Base-by-base conservation (phyloP, 2,797 vertebrate species). In the Oreonectes daqikongensis region DNA sequence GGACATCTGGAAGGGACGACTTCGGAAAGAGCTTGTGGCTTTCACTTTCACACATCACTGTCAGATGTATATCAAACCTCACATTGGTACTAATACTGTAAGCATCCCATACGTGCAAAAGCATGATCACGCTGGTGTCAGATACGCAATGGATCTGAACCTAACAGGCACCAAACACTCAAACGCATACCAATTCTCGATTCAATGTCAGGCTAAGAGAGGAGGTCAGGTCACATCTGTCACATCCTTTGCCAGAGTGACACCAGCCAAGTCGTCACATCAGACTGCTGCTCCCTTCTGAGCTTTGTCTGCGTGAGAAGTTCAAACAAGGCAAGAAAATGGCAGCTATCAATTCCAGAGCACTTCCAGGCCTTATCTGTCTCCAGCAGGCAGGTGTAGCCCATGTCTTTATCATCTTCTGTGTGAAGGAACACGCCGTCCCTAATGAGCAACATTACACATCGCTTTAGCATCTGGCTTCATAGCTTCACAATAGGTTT, bases 1-100 rank as follows among this genome's bases (percentile, higher is more conserved):
- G 28, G 28, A 55, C 83, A 87, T 84, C 87, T 83, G 84, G 75
- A 86, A 77, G 52, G 78, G 72, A 63, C 68, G 35, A 24, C n/a
- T 20, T 26, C 75, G 72, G 52, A 74, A 38, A 44, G 72, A 69
- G 52, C 46, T 38, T n/a, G 5, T 22, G 35, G 44, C 46, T 74
- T 24, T 65, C 38, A 32, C 5, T 18, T 18, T 32, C 15, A 60
- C 26, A 7, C 28, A 59, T 60, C 28, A 61, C 18, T 30, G 30
- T 35, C 28, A 60, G 28, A 60, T 60, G 17, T 9, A 32, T 32
- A 35, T 10, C 2, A 12, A 35, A 8, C 12, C 30, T 61, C 59
- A 61, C 18, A 61, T 61, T 61, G 17, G 9, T 9, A 38, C 30
- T n/a, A 14, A 12, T 53, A 53, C n/a, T 20, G 48, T 59, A 59